These are phyloP conservation scores for Zaprionus camerounensis DNA, from an alignment of 1,140 invertebrate species.

Conservation along the genomic window DNA sequence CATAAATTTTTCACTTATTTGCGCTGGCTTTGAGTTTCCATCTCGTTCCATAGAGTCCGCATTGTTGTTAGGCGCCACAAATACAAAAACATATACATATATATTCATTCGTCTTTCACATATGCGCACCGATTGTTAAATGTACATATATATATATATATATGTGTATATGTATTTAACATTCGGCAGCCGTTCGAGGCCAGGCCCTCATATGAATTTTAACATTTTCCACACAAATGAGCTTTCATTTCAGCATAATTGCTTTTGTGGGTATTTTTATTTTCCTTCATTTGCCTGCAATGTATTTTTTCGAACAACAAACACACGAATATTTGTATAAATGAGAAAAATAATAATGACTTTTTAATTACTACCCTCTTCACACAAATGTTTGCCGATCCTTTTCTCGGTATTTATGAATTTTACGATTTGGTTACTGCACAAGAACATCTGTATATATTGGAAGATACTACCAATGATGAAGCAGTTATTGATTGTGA, in stretches of 20 bases:
- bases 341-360: neutral
- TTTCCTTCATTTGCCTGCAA: neutral
- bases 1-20: slow-evolving; percentile 78
- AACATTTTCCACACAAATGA: slow-evolving; percentile 73
- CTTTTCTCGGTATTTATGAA: neutral
- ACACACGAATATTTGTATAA: slow-evolving; percentile 19
- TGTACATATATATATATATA: slow-evolving; percentile 12
- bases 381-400: neutral
- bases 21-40: slow-evolving; percentile 72
- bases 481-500: too few relatives aligned
- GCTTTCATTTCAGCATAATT: slow-evolving; percentile 83
- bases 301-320: slow-evolving; percentile 18
- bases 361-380: neutral
- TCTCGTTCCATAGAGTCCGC: slow-evolving; percentile 51
- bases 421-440: neutral
- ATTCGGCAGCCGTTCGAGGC: slow-evolving; percentile 39
- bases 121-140: too few relatives aligned
- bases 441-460: too few relatives aligned
- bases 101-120: slow-evolving; percentile 16
- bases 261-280: slow-evolving; percentile 65
- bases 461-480: too few relatives aligned
- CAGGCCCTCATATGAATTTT: slow-evolving; percentile 66
- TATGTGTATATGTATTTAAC: slow-evolving; percentile 44
- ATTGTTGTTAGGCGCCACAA: slow-evolving; percentile 38
- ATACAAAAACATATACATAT: neutral